Evolutionary conservation across 2,888 invertebrate genomes (phyloP), one percentile per base, ranked within the genome.

Genomic region (Balanococcus diminutus): DNA sequence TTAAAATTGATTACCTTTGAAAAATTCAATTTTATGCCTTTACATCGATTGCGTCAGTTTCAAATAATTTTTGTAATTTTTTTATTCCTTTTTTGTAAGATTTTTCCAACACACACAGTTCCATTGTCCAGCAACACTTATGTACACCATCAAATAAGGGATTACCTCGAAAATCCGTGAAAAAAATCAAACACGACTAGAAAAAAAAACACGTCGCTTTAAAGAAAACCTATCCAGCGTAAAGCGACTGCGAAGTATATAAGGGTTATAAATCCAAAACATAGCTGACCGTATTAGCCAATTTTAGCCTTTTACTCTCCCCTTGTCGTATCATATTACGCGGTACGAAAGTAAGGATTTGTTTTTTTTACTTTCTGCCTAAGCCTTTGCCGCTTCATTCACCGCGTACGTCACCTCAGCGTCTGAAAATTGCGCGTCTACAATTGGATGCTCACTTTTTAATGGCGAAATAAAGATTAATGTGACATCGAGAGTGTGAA

Each of bases 381-480:
- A 79, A 56, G 56, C 19, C 56, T 56, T 36, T 22, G 6, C 2
- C 56, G 51, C 14, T n/a, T 51, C n/a, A n/a, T 51, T n/a, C n/a
- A 56, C 22, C 56, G 19, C 22, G n/a, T n/a, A 56, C n/a, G 51
- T 56, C 56, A 22, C 9, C 56, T 56, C 8, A 22, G 22, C 28
- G 28, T 28, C 14, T 19, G 75, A 79, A 79, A 79, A 32, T 28
- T 32, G 19, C 36, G n/a, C 75, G 75, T 9, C n/a, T 36, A 36
- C 75, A 36, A 67, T 67, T 79, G 75, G 32, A 79, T 36, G 75
- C 28, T 79, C 36, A 36, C 36, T 79, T 79, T 79, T 79, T 79
- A 79, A 79, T 79, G 75, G 32, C 22, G 75, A 79, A 79, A 79
- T 79, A 36, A 79, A 79, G 75, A 79, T 79, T 79, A 79, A 79